phyloP scores from a whole-genome alignment of 1,140 invertebrate genomes.

The Lordiphosa stackelbergi region DNA sequence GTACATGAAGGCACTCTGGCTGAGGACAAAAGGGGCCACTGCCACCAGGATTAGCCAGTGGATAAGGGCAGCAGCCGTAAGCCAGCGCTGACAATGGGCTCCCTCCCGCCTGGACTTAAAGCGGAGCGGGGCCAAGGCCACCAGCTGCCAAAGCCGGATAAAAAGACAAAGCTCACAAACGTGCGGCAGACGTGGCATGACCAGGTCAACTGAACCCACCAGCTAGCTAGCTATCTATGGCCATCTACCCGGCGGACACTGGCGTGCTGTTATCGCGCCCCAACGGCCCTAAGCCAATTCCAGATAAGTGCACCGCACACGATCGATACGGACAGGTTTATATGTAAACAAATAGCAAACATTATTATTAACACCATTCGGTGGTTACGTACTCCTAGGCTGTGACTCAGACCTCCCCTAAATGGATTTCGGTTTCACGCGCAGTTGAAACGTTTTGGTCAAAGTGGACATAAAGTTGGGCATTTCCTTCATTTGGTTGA shows the following conservation, averaged over 20 bases:
- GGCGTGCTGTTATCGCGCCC: slow-evolving; percentile 41
- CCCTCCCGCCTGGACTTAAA: slow-evolving; percentile 2
- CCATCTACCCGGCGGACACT: slow-evolving; percentile 7
- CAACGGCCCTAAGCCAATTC: slow-evolving; percentile 56
- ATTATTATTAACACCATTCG: slow-evolving; percentile 46
- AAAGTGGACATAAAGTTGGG: slow-evolving; percentile 85
- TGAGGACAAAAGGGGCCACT: slow-evolving; percentile 42
- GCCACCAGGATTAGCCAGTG: slow-evolving; percentile 29
- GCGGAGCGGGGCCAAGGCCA: slow-evolving; percentile 43
- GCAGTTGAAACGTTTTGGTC: slow-evolving; percentile 79
- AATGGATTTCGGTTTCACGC: slow-evolving; percentile 44
- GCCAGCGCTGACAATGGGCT: slow-evolving; percentile 9
- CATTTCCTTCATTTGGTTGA: slow-evolving; percentile 85
- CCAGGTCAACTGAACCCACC: slow-evolving; percentile 28
- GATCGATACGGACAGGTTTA: slow-evolving; percentile 37
- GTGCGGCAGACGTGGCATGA: slow-evolving; percentile 51
- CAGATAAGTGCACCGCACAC: slow-evolving; percentile 55
- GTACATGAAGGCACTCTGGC: slow-evolving; percentile 43
- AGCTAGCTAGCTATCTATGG: background rate
- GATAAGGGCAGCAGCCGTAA: slow-evolving; percentile 25
- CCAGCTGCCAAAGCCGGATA: slow-evolving; percentile 44
- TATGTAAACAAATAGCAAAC: slow-evolving; percentile 53
- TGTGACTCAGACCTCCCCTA: slow-evolving; percentile 26
- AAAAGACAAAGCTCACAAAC: slow-evolving; percentile 52
- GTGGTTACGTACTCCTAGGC: slow-evolving; percentile 16